Evolutionary conservation across 1,140 invertebrate species (phyloP).

Genomic region (Ruditapes philippinarum): DNA sequence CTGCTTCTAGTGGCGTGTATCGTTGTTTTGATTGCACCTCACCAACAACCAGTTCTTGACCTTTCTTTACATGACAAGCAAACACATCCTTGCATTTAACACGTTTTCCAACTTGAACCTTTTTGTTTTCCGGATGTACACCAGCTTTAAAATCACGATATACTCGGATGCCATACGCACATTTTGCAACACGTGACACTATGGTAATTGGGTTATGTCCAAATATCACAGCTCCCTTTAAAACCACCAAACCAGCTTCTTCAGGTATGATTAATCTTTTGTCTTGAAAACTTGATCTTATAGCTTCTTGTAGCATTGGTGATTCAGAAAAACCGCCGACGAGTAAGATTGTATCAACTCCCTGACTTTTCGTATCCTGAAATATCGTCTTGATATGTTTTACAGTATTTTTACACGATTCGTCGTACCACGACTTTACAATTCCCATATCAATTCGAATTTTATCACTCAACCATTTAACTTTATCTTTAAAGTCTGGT

Average conservation of each 20-base stretch:
- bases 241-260: constrained; percentile 35
- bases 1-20: constrained; percentile 29
- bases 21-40: constrained; percentile 12
- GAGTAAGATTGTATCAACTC: constrained; percentile 37
- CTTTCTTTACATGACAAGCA: constrained; percentile 18
- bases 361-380: background rate
- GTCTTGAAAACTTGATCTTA: constrained; percentile 40
- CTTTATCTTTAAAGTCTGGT: background rate
- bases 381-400: constrained; percentile 43
- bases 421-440: constrained; percentile 27
- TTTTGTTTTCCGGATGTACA: constrained; percentile 45
- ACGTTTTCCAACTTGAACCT: background rate
- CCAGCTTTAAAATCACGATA: constrained; percentile 29
- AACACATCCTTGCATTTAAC: constrained; percentile 49
- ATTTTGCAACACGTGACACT: constrained; percentile 50
- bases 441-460: constrained; percentile 15
- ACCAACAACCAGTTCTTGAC: constrained; percentile 24
- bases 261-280: constrained; percentile 37
- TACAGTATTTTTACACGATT: constrained; percentile 31
- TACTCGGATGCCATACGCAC: constrained; percentile 51
- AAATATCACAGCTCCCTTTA: constrained; percentile 59
- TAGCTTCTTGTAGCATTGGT: constrained; percentile 39
- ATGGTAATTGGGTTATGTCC: constrained; percentile 63
- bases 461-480: constrained; percentile 20
- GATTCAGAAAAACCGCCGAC: constrained; percentile 67